Evolutionary conservation across 1,140 invertebrate species (phyloP), one percentile per base, ranked within the genome.

Genomic region (Aphidius ervi): DNA sequence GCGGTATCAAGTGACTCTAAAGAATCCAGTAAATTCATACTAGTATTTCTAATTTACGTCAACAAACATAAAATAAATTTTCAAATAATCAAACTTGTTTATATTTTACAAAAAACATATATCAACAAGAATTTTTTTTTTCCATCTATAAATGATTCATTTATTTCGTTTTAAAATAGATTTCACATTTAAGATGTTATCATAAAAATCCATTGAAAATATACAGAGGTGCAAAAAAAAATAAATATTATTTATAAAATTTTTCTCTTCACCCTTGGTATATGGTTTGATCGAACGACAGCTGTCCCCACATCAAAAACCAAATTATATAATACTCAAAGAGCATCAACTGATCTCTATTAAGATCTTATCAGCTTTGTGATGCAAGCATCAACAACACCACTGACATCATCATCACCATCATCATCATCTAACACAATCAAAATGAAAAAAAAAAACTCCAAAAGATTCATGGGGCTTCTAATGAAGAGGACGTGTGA

Each of bases 231-330:
- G 23, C 2, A 31, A 31, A 31, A 31, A 31, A 31, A 31, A 31
- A 31, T 3, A 31, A 31, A 31, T 31, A 3, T 3, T 31, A 31
- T 31, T 31, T 31, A 31, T 31, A 31, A 31, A 31, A 31, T 31
- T 3, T 31, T 3, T 31, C 23, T 31, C 23, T 31, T 31, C 23
- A 31, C 23, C 23, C 23, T 31, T 31, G 23, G 23, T 31, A 61
- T 43, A 55, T 16, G 16, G 16, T 63, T 66, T 45, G 65, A 54
- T 65, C 49, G 63, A 68, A 66, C 68, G 71, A 75, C 76, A 78
- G 76, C 75, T 78, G 75, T 78, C 74, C 70, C 73, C 71, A 74
- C 71, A 73, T 72, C 71, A 68, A 69, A 75, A 76, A 77, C 71
- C 66, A 75, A 78, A 78, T 78, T 76, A 77, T 73, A 31, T 31